Evolutionary conservation across 2,113 vertebrate species (phyloP).

Genomic region (Antennarius striatus): DNA sequence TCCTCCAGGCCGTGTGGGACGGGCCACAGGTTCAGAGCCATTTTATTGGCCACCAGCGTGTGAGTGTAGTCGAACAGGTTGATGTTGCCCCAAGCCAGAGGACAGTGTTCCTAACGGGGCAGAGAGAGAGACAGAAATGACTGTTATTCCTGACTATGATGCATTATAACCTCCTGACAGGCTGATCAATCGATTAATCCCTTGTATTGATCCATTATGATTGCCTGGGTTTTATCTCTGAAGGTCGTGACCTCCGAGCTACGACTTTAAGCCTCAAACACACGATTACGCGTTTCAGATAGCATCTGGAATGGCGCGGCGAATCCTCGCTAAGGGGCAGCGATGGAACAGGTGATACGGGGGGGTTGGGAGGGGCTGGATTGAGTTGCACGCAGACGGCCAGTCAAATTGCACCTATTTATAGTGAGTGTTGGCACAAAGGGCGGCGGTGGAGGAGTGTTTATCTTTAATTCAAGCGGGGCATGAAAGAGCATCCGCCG

Average conservation of each 20-base stretch:
- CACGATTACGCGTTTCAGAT: neutral
- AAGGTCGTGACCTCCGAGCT: too few relatives aligned
- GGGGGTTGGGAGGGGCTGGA: constrained; percentile 5
- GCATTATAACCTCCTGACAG: too few relatives aligned
- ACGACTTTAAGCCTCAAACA: too few relatives aligned
- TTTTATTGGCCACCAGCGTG: constrained; percentile 95
- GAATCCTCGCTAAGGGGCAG: constrained; percentile 30
- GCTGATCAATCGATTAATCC: too few relatives aligned
- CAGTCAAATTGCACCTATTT: constrained; percentile 59
- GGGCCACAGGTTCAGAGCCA: constrained; percentile 98
- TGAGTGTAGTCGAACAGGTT: constrained; percentile 98
- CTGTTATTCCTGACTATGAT: too few relatives aligned
- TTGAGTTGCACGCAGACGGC: constrained; percentile 45
- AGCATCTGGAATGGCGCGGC: constrained; percentile 15
- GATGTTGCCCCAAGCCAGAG: constrained; percentile 97
- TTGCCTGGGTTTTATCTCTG: too few relatives aligned
- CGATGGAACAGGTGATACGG: constrained; percentile 34
- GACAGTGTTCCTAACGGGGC: constrained; percentile 79
- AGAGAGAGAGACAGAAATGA: neutral
- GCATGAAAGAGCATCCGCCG: constrained; percentile 66
- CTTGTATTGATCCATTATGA: too few relatives aligned
- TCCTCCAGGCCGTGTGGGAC: constrained; percentile 98
- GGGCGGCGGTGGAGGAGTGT: constrained; percentile 36
- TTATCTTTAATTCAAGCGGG: constrained; percentile 74
- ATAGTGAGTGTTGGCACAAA: constrained; percentile 64